Evolutionary conservation across 2,888 invertebrate genomes (phyloP), one percentile per base, ranked within the genome.

Genomic region (Ormyrus labotus): DNA sequence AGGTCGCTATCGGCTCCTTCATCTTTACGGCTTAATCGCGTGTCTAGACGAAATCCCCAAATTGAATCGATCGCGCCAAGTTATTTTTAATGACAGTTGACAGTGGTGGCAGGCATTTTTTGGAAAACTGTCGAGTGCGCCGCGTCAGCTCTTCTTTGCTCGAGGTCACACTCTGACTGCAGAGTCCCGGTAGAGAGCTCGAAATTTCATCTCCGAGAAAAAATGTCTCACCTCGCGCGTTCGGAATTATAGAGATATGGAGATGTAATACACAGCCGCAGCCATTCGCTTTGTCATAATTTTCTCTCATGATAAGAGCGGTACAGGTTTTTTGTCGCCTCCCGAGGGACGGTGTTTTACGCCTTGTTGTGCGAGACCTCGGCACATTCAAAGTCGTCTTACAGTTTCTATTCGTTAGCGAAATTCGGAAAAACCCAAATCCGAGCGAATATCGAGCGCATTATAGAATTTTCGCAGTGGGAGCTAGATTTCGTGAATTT

Each of bases 281-380:
- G 82, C 84, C 80, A 81, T 83, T 84, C 85, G 86, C 87, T 87
- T 87, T 86, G 85, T 86, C 85, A 86, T 88, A 87, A 88, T 88
- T 87, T 87, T 81, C 85, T 84, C 86, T 86, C 87, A 86, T 87
- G 86, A 87, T 78, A 84, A 80, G 82, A 78, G 75, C 67, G 13
- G n/a, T 34, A 34, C 34, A 48, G 47, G 13, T 58, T 69, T 70
- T 48, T 48, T 13, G 13, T 7, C 10, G 10, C 50, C 10, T 6
- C 67, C 10, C 19, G 34, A 3, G 34, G 34, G 34, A 34, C 34
- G 34, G 34, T 34, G 34, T 34, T 19, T 50, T 13, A n/a, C 51
- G n/a, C 51, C 19, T 19, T 63, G 10, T 63, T 9, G 3, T 2
- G 34, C 34, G 34, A 34, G 34, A 3, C 34, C 34, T 3, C 34